A percentile compares a stretch with the other conserved stretches of the same genome.
Evolutionary conservation across 2,888 invertebrate genomes (phyloP).

Genomic region (Amiota minor): DNA sequence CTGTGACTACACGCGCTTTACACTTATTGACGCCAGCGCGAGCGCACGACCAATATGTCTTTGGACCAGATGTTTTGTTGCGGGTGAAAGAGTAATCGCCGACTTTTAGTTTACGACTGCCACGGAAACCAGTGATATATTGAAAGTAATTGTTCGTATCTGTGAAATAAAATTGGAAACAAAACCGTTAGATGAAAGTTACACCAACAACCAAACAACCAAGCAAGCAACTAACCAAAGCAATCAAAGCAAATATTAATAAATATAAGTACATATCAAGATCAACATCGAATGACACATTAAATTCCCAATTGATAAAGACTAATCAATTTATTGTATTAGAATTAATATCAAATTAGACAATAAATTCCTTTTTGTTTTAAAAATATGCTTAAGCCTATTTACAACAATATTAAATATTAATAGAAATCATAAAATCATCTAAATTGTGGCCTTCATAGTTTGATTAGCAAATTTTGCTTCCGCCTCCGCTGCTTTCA

Average conservation of each 20-base stretch:
- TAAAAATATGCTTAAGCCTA: not conserved
- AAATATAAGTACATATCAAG: not conserved
- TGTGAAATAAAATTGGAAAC: slow-evolving; percentile 44
- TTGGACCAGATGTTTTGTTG: slow-evolving; percentile 71
- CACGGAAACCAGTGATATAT: slow-evolving; percentile 73
- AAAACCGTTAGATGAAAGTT: slow-evolving; percentile 1
- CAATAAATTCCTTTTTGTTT: not conserved
- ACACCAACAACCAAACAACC: slow-evolving; percentile 5
- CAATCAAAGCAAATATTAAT: no score
- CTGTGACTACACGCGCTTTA: slow-evolving; percentile 73
- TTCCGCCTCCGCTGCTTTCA: slow-evolving; percentile 57
- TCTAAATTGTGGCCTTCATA: no score
- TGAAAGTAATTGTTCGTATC: slow-evolving; percentile 64
- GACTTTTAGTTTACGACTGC: slow-evolving; percentile 73
- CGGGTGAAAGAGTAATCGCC: slow-evolving; percentile 73
- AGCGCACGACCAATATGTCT: slow-evolving; percentile 74
- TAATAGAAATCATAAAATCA: not conserved
- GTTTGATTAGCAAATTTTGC: slow-evolving; percentile 37
- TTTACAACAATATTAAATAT: slow-evolving; percentile 15
- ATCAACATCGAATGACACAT: not conserved
- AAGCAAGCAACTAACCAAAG: not conserved
- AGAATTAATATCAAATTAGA: slow-evolving; percentile 17
- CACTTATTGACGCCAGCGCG: slow-evolving; percentile 73
- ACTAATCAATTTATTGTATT: slow-evolving; percentile 10
- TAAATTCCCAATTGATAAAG: slow-evolving; percentile 14